phyloP scores from a whole-genome alignment of 2,888 invertebrate genomes.

The Lasiommata megera region DNA sequence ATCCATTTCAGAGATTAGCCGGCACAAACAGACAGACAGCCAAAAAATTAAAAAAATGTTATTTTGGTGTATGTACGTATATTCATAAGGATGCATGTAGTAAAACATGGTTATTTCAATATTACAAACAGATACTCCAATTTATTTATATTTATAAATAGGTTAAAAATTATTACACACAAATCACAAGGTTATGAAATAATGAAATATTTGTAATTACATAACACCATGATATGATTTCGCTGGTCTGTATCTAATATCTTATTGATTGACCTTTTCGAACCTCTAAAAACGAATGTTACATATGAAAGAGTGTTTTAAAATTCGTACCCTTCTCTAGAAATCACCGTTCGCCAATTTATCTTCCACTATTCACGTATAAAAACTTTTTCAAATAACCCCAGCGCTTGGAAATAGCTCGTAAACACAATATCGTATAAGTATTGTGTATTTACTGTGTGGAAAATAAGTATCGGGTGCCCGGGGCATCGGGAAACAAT shows the following conservation, averaged over 20 bases:
- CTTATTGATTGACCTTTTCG: not conserved
- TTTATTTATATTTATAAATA: no score
- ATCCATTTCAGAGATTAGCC: no score
- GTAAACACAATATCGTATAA: constrained; percentile 55
- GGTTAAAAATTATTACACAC: no score
- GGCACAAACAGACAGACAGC: no score
- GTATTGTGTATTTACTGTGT: constrained; percentile 52
- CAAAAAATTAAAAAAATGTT: no score
- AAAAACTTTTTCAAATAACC: constrained; percentile 39
- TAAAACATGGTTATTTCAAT: no score
- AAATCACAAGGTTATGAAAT: no score
- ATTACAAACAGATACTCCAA: no score
- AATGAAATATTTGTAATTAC: no score
- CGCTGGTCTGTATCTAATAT: not conserved
- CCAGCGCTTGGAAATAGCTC: constrained; percentile 35
- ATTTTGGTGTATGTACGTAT: no score
- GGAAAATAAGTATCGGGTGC: constrained; percentile 57
- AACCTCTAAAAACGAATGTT: not conserved
- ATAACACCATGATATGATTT: no score
- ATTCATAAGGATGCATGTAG: no score
- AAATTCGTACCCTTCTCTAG: not conserved
- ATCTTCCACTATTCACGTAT: constrained; percentile 32
- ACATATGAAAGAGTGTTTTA: not conserved
- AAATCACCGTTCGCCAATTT: constrained; percentile 35
- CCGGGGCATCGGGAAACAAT: constrained; percentile 61